A percentile compares a stretch with the other conserved stretches of the same genome.
Conservation (phyloP, 2,797 vertebrate genomes). For the Parambassis ranga region DNA sequence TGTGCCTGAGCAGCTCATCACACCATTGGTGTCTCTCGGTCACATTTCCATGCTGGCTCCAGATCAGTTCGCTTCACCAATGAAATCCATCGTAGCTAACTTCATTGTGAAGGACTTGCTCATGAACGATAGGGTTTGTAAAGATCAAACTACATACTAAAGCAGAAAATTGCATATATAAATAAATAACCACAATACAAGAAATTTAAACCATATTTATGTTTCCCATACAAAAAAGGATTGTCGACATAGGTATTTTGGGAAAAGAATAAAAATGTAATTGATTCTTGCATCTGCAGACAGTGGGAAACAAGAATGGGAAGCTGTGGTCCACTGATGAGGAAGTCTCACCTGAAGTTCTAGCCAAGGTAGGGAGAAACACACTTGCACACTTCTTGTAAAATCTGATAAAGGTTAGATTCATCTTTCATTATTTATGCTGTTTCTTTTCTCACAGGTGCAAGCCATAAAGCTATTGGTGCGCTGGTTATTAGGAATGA, state of each 20-base stretch:
- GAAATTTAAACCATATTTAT: too few species aligned
- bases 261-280: neutral
- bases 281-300: conserved; percentile 73
- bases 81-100: conserved; percentile 99
- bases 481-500: conserved; percentile 98
- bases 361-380: conserved; percentile 80
- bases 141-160: neutral
- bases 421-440: neutral
- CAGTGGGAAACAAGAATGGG: conserved; percentile 96
- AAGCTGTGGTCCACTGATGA: conserved; percentile 98
- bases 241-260: too few species aligned
- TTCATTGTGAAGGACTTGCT: conserved; percentile 99
- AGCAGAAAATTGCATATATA: neutral
- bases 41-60: conserved; percentile 99
- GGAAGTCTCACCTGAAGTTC: conserved; percentile 96
- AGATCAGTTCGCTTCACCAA: conserved; percentile 98
- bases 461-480: conserved; percentile 98
- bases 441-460: conserved; percentile 78
- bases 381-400: neutral
- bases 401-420: neutral
- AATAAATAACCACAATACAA: neutral
- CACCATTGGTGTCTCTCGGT: conserved; percentile 94
- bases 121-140: conserved; percentile 97
- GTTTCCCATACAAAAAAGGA: too few species aligned
- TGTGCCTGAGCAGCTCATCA: conserved; percentile 97